Base-by-base conservation (phyloP, 2,888 invertebrate genomes). In the Amaurobius ferox region DNA sequence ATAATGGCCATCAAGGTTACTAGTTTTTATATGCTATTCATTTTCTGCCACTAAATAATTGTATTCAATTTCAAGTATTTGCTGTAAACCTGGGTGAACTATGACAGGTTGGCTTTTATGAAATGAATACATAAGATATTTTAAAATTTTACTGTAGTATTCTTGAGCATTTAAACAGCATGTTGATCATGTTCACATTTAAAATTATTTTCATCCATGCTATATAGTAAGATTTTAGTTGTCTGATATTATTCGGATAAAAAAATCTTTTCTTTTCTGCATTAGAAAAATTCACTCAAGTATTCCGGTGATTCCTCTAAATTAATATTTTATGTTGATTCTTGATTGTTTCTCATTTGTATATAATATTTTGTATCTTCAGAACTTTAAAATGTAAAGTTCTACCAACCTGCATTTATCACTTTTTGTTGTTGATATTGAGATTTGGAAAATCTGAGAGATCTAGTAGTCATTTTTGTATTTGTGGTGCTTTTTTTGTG, bases 1-100 rank as follows among this genome's bases (percentile, higher is more conserved):
- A 83, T 83, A 83, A 83, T 67, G 83, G 77, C 83, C 83, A 74
- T 77, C 55, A 83, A 77, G 83, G 76, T 83, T 83, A 70, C 70
- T 77, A 81, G 77, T 83, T 83, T 81, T 77, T 66, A 66, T 66
- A 66, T 66, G 19, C 35, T 70, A 40, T 83, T 83, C 62, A 83
- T 83, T 83, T 66, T 66, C 16, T 64, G 35, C 32, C 32, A 32
- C 23, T 19, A 66, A 16, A 1, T n/a, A n/a, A 35, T n/a, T 19
- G 66, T 66, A 19, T 66, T 35, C 66, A 66, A 67, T 67, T 55
- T 77, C 29, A 40, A 29, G 44, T n/a, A 30, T 72, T 66, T 77
- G 83, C 76, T 77, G 66, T 71, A n/a, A 68, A 23, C 11, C 5
- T 35, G 62, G 39, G 62, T 28, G 26, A 73, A 66, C n/a, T 68